phyloP scores from a whole-genome alignment of 2,113 vertebrate species.

The Ptilonorhynchus violaceus region DNA sequence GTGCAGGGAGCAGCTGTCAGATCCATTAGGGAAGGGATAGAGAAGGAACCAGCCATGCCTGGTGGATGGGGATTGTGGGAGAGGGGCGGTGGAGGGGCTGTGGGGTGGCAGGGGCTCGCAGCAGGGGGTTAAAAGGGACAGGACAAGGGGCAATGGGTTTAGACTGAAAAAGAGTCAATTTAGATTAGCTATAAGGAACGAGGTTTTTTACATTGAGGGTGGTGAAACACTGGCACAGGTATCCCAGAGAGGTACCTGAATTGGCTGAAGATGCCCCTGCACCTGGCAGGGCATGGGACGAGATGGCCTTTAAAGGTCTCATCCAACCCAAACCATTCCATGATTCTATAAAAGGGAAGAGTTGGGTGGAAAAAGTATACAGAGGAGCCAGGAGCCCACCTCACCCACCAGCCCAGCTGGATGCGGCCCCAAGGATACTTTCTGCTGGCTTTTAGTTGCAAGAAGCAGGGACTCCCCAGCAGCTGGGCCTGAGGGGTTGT shows the following conservation, averaged over 20 bases:
- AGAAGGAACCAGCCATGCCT: not conserved
- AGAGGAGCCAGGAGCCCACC: not conserved
- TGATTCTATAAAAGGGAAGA: not conserved
- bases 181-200: not conserved
- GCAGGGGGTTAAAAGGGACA: not conserved
- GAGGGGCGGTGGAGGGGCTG: not conserved
- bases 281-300: not conserved
- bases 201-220: not conserved
- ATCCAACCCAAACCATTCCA: not conserved
- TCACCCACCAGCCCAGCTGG: not conserved
- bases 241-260: not conserved
- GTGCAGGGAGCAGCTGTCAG: not conserved
- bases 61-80: not conserved
- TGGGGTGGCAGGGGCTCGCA: not conserved
- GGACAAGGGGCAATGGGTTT: not conserved
- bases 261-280: not conserved
- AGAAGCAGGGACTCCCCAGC: not conserved
- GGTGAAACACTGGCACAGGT: not conserved
- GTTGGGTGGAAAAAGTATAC: not conserved
- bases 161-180: not conserved
- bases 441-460: not conserved
- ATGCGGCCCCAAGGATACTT: not conserved
- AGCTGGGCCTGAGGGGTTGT: not conserved
- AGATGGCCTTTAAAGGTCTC: not conserved
- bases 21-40: conserved; percentile 13